Base-by-base conservation (phyloP, 2,113 vertebrate species). In the Hepsetus odoe region DNA sequence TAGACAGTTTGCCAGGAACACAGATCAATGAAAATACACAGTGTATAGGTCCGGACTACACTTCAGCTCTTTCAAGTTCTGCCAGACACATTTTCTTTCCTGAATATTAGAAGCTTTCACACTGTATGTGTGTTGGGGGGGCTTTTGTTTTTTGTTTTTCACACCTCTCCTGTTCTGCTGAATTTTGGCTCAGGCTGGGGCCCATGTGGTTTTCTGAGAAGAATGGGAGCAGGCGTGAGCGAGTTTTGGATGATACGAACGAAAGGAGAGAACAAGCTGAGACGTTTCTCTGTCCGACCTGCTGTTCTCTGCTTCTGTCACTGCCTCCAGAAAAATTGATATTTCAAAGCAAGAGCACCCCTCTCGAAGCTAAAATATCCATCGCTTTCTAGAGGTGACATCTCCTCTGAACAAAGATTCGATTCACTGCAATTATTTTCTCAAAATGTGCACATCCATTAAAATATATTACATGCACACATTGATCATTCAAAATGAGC, bases 181-280 rank as follows among this genome's bases (percentile, higher is more conserved):
- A 35, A 64, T 79, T 72, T 79, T 59, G 77, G 68, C 59, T 65
- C 1, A 40, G 32, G 22, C 59, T 9, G 68, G 61, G 6, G 2
- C 59, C 77, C 77, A 79, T 72, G 68, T 72, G 68, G 42, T 44
- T 72, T 4, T 42, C 9, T 66, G 62, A 71, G 59, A 73, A 38
- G 55, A 70, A 33, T 58, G 61, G 22, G 64, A 77, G 49, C 65
- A 28, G 53, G 38, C 5, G 30, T 40, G 66, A 77, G 35, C 0
- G 26, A 49, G 38, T 49, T 66, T 77, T 82, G 69, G 74, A 35
- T 5, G 28, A 72, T 66, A 49, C 30, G 32, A 22, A 3, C 28
- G 62, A 35, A 76, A 65, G 53, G 18, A n/a, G 20, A 65, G 46
- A 64, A 71, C 56, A 51, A 28, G 24, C 76, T 55, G 2, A 8